Evolutionary conservation across 2,113 vertebrate species (phyloP).

Genomic region (Mugil cephalus): DNA sequence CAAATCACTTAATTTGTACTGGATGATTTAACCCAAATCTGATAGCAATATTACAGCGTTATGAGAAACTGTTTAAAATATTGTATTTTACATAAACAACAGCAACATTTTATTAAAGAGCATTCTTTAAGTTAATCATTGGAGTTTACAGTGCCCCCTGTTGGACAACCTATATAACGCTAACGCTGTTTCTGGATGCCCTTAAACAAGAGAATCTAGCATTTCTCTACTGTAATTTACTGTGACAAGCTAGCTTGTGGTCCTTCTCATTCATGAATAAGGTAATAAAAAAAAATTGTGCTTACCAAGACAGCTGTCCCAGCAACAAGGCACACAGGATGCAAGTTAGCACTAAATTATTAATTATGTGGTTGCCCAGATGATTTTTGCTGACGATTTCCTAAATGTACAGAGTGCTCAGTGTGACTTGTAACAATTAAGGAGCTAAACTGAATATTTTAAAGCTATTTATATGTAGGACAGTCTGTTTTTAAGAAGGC

Average conservation of each 20-base stretch:
- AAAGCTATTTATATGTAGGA: background rate
- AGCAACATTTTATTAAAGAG: background rate
- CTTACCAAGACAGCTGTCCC: conserved; percentile 15
- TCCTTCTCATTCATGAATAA: background rate
- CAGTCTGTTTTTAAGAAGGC: background rate
- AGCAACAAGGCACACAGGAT: conserved; percentile 18
- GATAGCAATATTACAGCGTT: too few relatives aligned
- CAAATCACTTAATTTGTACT: background rate
- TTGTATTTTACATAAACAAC: too few relatives aligned
- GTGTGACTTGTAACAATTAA: background rate
- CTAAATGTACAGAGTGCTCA: conserved; percentile 1
- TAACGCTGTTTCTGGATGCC: background rate
- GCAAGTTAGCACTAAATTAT: conserved; percentile 39
- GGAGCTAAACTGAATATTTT: background rate
- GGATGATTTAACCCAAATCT: background rate
- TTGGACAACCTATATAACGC: background rate
- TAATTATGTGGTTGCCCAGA: conserved; percentile 10
- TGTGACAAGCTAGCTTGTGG: background rate
- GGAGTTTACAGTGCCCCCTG: conserved; percentile 27
- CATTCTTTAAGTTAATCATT: background rate
- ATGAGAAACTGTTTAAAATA: too few relatives aligned
- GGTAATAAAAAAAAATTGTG: background rate
- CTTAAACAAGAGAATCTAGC: too few relatives aligned
- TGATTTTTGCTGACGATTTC: background rate
- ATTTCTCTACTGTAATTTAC: background rate